Evolutionary conservation across 2,113 vertebrate species (phyloP).

Genomic region (Hyaena hyaena): DNA sequence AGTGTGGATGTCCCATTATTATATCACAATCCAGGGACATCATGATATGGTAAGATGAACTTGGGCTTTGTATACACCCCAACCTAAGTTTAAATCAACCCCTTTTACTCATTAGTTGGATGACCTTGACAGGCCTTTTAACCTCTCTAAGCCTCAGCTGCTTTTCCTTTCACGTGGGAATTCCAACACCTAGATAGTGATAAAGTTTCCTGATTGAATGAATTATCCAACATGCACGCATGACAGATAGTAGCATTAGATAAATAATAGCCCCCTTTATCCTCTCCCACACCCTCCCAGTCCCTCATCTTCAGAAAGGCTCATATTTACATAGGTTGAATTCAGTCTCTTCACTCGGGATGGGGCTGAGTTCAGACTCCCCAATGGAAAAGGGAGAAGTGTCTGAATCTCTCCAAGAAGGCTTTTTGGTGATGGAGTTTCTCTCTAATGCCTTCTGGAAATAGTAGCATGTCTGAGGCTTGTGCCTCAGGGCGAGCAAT

Average conservation of each 20-base stretch:
- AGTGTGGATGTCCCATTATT: neutral
- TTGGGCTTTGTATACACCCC: neutral
- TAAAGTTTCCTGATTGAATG: neutral
- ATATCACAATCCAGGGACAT: neutral
- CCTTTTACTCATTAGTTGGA: neutral
- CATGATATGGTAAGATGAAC: neutral
- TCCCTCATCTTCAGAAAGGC: neutral
- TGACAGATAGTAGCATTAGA: neutral
- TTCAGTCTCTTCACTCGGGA: neutral
- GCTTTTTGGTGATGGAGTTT: neutral
- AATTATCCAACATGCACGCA: neutral
- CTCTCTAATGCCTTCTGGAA: neutral
- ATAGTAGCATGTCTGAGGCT: neutral
- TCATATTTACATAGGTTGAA: neutral
- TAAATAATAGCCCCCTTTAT: neutral
- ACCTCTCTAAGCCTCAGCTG: neutral
- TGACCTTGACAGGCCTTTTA: neutral
- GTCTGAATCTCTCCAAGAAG: neutral
- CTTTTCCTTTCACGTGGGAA: neutral
- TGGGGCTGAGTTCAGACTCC: neutral
- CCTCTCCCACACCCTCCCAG: neutral
- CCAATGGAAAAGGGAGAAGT: neutral
- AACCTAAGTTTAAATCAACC: neutral
- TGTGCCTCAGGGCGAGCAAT: neutral
- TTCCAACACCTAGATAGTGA: no score